These are phyloP conservation scores for Falcaria lacertinaria DNA, from an alignment of 2,888 invertebrate genomes.

Conservation along the genomic window DNA sequence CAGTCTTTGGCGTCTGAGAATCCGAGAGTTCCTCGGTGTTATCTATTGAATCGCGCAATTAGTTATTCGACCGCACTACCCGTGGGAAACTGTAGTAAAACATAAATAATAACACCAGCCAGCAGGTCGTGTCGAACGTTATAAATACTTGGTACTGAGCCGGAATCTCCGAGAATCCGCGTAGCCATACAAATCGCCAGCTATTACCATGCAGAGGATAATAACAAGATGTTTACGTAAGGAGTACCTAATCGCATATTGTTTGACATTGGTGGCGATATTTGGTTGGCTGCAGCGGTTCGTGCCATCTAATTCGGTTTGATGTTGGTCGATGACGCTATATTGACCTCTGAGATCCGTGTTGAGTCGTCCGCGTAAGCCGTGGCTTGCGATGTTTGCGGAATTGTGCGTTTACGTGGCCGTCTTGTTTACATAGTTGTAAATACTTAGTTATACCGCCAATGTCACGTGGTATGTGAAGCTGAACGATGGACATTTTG, in stretches of 20 bases:
- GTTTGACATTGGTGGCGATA: constrained; percentile 24
- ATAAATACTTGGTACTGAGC: constrained; percentile 55
- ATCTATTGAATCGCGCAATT: constrained; percentile 43
- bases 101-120: constrained; percentile 40
- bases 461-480: too few relatives aligned
- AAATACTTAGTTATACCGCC: too few relatives aligned
- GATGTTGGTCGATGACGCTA: constrained; percentile 9
- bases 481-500: too few relatives aligned
- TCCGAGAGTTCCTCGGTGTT: constrained; percentile 9
- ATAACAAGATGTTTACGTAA: constrained; percentile 29
- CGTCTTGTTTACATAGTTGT: background rate
- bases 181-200: constrained; percentile 35
- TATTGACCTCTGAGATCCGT: constrained; percentile 20
- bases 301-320: background rate
- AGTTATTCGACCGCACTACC: constrained; percentile 46
- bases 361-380: constrained; percentile 7
- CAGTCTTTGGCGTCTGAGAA: background rate
- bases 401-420: background rate
- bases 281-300: constrained; percentile 1
- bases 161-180: constrained; percentile 66
- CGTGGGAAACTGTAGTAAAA: constrained; percentile 66
- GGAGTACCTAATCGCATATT: constrained; percentile 17
- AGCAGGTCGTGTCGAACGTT: constrained; percentile 44
- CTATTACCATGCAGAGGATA: constrained; percentile 34
- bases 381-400: background rate